These are phyloP conservation scores for Hydrochoerus hydrochaeris DNA, from an alignment of 2,113 vertebrate genomes.

Conservation along the genomic window DNA sequence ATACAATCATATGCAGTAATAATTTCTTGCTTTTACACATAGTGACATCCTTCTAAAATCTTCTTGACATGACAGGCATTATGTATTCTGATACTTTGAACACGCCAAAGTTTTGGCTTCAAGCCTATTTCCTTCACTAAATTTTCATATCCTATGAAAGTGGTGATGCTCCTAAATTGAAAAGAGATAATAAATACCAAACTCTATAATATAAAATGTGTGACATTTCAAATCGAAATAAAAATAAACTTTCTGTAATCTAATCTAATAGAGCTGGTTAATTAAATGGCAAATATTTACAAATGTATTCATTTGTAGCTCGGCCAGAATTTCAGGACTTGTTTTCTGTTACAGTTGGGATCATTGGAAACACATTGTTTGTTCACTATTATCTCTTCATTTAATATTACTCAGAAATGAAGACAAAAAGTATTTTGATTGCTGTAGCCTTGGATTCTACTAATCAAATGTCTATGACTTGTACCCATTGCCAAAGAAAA, in stretches of 20 bases:
- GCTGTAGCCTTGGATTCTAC: not conserved
- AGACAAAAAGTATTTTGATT: not conserved
- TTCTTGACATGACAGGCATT: not conserved
- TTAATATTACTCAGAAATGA: not conserved
- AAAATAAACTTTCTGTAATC: slow-evolving; percentile 46
- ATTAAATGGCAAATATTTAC: not conserved
- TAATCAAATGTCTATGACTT: not conserved
- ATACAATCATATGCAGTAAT: not conserved
- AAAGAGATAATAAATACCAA: slow-evolving; percentile 46
- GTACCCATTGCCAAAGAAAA: not conserved
- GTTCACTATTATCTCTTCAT: not conserved
- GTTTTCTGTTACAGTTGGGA: not conserved
- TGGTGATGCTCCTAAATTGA: not conserved
- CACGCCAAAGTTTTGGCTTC: not conserved
- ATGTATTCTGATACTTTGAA: not conserved
- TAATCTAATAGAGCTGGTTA: not conserved
- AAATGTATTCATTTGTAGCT: not conserved
- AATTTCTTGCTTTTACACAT: not conserved
- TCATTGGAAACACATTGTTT: not conserved
- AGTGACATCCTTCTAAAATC: not conserved
- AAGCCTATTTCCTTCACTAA: not conserved
- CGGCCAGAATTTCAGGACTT: not conserved
- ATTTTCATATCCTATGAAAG: slow-evolving; percentile 28
- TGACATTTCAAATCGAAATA: slow-evolving; percentile 33
- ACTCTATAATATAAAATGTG: not conserved